Percentiles rank a stretch among this genome's conserved stretches.
Evolutionary conservation across 2,888 invertebrate genomes (phyloP).

Genomic region (Trichopoda pennipes): DNA sequence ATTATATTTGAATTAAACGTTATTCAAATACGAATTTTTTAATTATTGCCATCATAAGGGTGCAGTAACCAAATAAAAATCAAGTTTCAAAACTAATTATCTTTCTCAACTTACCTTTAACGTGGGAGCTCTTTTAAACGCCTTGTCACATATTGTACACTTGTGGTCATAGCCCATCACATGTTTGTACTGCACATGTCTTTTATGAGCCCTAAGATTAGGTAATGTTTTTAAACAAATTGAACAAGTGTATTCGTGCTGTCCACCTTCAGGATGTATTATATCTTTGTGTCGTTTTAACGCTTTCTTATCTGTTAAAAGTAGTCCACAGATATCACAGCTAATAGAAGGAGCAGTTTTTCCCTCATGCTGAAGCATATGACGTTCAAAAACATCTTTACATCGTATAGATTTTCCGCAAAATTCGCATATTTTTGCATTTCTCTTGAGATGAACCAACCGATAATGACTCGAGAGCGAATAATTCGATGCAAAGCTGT

Average conservation of each 20-base stretch:
- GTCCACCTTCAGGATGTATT: conserved; percentile 75
- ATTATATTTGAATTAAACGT: no score
- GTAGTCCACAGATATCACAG: conserved; percentile 76
- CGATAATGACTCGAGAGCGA: conserved; percentile 75
- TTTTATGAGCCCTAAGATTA: conserved; percentile 75
- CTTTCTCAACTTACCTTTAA: conserved; percentile 72
- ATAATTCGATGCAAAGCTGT: conserved; percentile 76
- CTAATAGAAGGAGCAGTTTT: conserved; percentile 73
- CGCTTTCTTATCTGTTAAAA: conserved; percentile 75
- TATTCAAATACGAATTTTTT: no score
- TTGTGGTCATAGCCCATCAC: conserved; percentile 75
- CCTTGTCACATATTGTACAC: conserved; percentile 79
- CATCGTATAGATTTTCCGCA: conserved; percentile 78
- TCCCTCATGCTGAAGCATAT: conserved; percentile 77
- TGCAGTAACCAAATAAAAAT: no score
- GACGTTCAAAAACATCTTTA: conserved; percentile 75
- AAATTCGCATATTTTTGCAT: conserved; percentile 78
- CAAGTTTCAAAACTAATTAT: no score
- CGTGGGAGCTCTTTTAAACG: conserved; percentile 77
- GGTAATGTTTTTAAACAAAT: conserved; percentile 77
- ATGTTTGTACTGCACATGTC: conserved; percentile 77
- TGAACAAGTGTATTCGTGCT: conserved; percentile 75
- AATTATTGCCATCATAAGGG: no score
- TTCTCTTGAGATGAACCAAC: conserved; percentile 77
- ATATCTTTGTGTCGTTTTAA: conserved; percentile 78